Conservation (phyloP, 1,140 invertebrate genomes). For the Drosophila pseudoananassae region DNA sequence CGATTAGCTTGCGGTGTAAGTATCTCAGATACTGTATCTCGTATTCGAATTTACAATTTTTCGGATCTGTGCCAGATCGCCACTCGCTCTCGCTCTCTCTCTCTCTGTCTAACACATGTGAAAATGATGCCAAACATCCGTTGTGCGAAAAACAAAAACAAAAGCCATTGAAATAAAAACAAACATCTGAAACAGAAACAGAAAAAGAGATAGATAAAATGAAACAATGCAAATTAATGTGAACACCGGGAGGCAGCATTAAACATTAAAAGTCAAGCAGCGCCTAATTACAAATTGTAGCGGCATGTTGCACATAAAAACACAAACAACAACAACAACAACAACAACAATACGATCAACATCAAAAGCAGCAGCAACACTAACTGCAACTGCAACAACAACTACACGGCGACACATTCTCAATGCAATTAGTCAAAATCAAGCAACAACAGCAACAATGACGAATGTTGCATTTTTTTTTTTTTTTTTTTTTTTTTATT, state of each 20-base stretch:
- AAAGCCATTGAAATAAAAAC: conserved; percentile 10
- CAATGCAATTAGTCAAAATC: conserved; percentile 76
- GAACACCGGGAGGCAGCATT: conserved; percentile 41
- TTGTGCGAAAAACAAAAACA: conserved; percentile 34
- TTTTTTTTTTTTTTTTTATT: conserved; percentile 25
- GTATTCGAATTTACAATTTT: conserved; percentile 40
- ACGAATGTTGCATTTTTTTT: conserved; percentile 33
- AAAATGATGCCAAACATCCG: conserved; percentile 76
- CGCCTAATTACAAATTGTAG: conserved; percentile 67
- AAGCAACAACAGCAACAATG: conserved; percentile 37
- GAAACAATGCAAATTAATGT: conserved; percentile 79
- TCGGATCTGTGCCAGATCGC: conserved; percentile 50
- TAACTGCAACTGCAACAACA: background rate
- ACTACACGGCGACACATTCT: conserved; percentile 19
- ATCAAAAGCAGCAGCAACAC: conserved; percentile 47
- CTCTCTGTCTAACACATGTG: background rate
- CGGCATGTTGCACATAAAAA: conserved; percentile 60
- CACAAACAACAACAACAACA: conserved; percentile 13
- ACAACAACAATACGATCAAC: conserved; percentile 30
- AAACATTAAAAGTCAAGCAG: conserved; percentile 63
- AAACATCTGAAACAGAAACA: conserved; percentile 10
- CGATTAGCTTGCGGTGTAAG: background rate
- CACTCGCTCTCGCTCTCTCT: conserved; percentile 32
- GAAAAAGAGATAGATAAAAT: conserved; percentile 36
- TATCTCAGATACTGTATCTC: conserved; percentile 15